Evolutionary conservation across 2,888 invertebrate genomes (phyloP).

Genomic region (Rhamnusium bicolor): DNA sequence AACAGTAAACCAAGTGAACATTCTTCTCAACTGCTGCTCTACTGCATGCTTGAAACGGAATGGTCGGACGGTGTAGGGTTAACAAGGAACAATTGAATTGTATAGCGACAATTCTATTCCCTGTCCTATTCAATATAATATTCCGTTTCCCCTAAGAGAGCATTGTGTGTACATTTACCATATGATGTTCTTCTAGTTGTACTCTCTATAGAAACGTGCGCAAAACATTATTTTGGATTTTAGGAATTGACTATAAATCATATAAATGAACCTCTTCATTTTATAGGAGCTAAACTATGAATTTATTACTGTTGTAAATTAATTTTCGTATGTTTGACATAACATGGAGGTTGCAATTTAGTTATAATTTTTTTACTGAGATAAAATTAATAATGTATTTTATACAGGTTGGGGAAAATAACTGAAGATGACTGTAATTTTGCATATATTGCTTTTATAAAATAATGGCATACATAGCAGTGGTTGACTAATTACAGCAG

Average conservation of each 20-base stretch:
- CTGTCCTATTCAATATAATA: constrained; percentile 68
- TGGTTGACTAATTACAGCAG: no score
- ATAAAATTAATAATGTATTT: no score
- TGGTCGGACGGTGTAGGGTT: constrained; percentile 68
- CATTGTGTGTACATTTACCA: constrained; percentile 68
- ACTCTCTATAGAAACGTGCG: constrained; percentile 47
- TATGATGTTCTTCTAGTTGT: constrained; percentile 64
- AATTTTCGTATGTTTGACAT: background rate
- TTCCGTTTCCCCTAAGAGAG: constrained; percentile 62
- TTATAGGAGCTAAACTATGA: background rate
- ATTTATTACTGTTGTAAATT: background rate
- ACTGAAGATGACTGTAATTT: no score
- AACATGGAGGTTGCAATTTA: no score
- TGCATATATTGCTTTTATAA: no score
- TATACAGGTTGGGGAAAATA: no score
- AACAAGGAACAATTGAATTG: constrained; percentile 71
- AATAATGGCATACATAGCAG: no score
- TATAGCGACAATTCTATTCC: constrained; percentile 66
- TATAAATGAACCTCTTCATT: constrained; percentile 46
- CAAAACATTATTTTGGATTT: constrained; percentile 47
- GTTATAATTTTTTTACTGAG: no score
- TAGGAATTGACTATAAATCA: constrained; percentile 55
- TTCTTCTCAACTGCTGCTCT: constrained; percentile 20
- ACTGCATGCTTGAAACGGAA: constrained; percentile 17
- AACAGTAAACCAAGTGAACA: constrained; percentile 56